Evolutionary conservation across 2,113 vertebrate species (phyloP).

Genomic region (Mellivora capensis): DNA sequence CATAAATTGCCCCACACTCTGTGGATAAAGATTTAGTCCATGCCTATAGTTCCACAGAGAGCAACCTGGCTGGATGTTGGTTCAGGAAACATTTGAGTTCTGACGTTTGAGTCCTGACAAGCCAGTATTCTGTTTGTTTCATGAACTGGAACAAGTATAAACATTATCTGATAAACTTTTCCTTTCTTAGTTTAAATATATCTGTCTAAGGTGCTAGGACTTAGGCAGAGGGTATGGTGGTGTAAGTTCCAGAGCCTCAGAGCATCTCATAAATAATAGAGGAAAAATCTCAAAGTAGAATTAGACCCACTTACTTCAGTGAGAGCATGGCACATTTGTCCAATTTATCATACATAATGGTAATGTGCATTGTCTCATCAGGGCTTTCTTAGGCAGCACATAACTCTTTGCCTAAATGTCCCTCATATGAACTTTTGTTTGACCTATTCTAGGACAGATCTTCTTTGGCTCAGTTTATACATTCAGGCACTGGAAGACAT

Average conservation of each 20-base stretch:
- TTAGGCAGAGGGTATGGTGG: not conserved
- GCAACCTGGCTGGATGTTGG: not conserved
- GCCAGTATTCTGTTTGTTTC: not conserved
- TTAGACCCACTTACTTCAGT: not conserved
- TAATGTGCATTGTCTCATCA: not conserved
- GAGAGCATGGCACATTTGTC: not conserved
- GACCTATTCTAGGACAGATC: not conserved
- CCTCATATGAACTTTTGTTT: not conserved
- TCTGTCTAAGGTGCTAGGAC: not conserved
- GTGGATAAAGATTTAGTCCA: not conserved
- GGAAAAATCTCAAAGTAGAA: not conserved
- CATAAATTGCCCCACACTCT: not conserved
- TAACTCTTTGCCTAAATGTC: not conserved
- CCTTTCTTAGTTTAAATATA: constrained; percentile 13
- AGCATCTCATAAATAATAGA: constrained; percentile 7
- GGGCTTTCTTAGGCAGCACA: not conserved
- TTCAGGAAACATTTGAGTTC: not conserved
- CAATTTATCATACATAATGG: not conserved
- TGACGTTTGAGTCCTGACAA: not conserved
- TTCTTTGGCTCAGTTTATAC: not conserved
- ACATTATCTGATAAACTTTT: not conserved
- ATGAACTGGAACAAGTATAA: not conserved
- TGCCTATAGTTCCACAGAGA: not conserved
- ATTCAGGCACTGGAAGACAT: not conserved
- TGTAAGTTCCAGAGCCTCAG: not conserved